A percentile compares a stretch with the other conserved stretches of the same genome.
phyloP scores from a whole-genome alignment of 2,888 invertebrate species.

The Andrena marginata region DNA sequence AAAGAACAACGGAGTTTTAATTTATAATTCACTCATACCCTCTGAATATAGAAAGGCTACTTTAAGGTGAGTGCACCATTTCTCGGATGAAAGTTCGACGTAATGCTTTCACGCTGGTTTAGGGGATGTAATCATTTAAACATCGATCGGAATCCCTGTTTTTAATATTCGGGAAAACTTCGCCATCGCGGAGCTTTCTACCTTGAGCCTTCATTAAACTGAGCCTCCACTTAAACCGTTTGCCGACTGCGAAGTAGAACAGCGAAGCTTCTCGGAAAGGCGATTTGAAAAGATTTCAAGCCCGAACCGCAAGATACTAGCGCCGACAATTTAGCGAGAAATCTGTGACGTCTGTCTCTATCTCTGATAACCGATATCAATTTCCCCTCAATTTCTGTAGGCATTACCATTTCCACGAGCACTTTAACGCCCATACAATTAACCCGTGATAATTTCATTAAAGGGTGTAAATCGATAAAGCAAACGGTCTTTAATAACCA shows the following conservation, averaged over 20 bases:
- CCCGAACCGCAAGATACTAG: no score
- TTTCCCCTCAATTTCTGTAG: neutral
- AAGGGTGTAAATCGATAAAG: slow-evolving; percentile 21
- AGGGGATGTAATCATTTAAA: slow-evolving; percentile 20
- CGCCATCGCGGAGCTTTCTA: neutral
- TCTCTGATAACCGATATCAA: neutral
- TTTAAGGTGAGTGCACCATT: slow-evolving; percentile 15
- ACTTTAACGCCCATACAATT: neutral
- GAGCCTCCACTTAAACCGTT: neutral
- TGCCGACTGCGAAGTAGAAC: neutral
- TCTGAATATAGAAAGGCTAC: slow-evolving; percentile 42
- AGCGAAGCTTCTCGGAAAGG: neutral
- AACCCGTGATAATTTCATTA: slow-evolving; percentile 8
- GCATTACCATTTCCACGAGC: neutral
- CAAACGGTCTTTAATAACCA: slow-evolving; percentile 32
- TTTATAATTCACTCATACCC: slow-evolving; percentile 17
- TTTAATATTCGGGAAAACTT: neutral
- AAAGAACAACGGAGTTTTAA: neutral
- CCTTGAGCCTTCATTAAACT: neutral
- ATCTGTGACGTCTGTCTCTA: no score
- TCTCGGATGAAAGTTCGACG: neutral
- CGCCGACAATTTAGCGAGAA: no score
- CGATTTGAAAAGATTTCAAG: neutral
- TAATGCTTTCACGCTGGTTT: slow-evolving; percentile 6
- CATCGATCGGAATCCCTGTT: slow-evolving; percentile 21